Base-by-base conservation (phyloP, 1,140 invertebrate genomes). In the Melipona quadrifasciata region DNA sequence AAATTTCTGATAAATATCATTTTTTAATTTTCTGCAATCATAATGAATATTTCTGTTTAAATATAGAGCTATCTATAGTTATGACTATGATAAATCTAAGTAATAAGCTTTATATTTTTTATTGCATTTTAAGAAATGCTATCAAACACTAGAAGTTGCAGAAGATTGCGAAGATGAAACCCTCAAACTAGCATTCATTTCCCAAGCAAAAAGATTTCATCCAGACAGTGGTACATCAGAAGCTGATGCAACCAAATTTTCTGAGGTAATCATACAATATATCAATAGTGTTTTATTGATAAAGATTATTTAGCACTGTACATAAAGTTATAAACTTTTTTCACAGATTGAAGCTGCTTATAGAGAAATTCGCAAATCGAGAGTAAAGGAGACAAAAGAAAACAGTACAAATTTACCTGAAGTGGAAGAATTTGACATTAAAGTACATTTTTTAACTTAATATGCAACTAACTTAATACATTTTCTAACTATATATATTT, bases 201-300 rank as follows among this genome's bases (percentile, higher is more conserved):
- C 96, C 80, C 92, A 98, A 39, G 97, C 97, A 0, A 98, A 98
- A 93, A 95, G 95, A 85, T 98, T 96, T 93, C 98, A 98, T 95
- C 98, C 98, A 0, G 98, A 98, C 90, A 97, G 97, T 77, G 96
- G 96, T 4, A 95, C 95, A 5, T 92, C 95, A 5, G 95, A 97
- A 87, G 97, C 97, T 27, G 95, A 96, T 94, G 95, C 95, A 53
- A 94, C 95, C 12, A 97, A 96, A 94, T 98, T 98, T 95, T 95
- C 96, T 75, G 94, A 96, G 91, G 96, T 97, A 47, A 10, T 47
- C 39, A 47, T 47, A 93, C 67, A 55, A 83, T 64, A 73, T 65
- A 21, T 67, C 61, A 31, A 31, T 31, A 31, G 4, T 19, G 57
- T 58, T 24, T 70, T 77, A 55, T 10, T 24, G 19, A 14, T 27